A percentile compares a stretch with the other conserved stretches of the same genome.
phyloP scores from a whole-genome alignment of 2,797 vertebrate species.

The Oreortyx pictus region DNA sequence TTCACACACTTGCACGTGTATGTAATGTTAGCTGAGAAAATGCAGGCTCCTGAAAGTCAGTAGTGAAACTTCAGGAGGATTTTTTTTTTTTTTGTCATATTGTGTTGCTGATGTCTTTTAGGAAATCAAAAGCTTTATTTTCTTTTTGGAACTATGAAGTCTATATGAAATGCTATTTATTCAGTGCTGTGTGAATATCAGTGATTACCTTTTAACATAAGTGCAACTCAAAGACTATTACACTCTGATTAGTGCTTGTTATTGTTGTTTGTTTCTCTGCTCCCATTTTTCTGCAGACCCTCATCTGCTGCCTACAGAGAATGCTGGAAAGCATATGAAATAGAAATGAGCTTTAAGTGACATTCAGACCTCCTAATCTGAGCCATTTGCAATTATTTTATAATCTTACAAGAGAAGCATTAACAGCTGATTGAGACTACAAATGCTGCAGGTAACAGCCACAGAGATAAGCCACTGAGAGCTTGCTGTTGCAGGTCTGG shows the following conservation, averaged over 20 bases:
- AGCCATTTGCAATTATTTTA: slow-evolving; percentile 66
- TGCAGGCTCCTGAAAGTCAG: neutral
- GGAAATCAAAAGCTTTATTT: slow-evolving; percentile 35
- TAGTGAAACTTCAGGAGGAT: neutral
- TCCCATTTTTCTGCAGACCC: slow-evolving; percentile 52
- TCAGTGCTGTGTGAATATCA: slow-evolving; percentile 33
- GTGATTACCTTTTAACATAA: slow-evolving; percentile 66
- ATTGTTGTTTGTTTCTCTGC: slow-evolving; percentile 68
- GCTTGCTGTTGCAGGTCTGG: neutral
- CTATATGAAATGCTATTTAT: slow-evolving; percentile 60
- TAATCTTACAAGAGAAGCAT: slow-evolving; percentile 58
- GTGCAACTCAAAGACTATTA: slow-evolving; percentile 64
- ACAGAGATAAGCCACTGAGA: neutral
- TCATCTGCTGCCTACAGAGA: slow-evolving; percentile 61
- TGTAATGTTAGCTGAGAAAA: neutral
- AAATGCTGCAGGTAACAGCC: slow-evolving; percentile 46
- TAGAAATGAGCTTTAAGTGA: slow-evolving; percentile 66
- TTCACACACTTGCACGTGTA: neutral
- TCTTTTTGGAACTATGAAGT: slow-evolving; percentile 17
- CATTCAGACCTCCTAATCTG: slow-evolving; percentile 56
- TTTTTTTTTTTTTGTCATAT: slow-evolving; percentile 21
- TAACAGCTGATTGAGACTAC: slow-evolving; percentile 51
- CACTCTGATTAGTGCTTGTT: slow-evolving; percentile 68
- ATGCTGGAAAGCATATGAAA: slow-evolving; percentile 16
- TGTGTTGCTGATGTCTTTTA: slow-evolving; percentile 18